A percentile compares a stretch with the other conserved stretches of the same genome.
phyloP scores from a whole-genome alignment of 1,140 invertebrate species.

The Arion vulgaris region DNA sequence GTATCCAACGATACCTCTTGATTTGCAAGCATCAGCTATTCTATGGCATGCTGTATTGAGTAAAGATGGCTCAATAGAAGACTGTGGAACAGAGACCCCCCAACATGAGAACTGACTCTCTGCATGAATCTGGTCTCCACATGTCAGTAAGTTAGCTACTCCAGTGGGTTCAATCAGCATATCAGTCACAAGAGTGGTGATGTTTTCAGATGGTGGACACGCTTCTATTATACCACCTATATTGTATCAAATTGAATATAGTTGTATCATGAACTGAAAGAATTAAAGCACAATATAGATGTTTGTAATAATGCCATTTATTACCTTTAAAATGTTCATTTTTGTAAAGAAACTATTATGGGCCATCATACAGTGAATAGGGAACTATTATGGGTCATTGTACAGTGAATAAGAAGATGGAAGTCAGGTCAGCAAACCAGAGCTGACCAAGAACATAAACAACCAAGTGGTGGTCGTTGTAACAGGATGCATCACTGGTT shows the following conservation, averaged over 20 bases:
- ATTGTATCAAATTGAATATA: not conserved
- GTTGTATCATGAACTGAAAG: too few relatives aligned
- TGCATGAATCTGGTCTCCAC: conserved; percentile 72
- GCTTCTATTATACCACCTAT: conserved; percentile 72
- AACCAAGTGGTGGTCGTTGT: too few relatives aligned
- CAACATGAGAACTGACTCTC: conserved; percentile 69
- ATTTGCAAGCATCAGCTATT: conserved; percentile 69
- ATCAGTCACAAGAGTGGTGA: conserved; percentile 68
- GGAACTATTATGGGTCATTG: too few relatives aligned
- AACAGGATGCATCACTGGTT: too few relatives aligned
- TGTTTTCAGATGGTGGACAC: conserved; percentile 70
- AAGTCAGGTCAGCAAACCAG: too few relatives aligned
- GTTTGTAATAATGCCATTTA: too few relatives aligned
- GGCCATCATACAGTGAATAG: too few relatives aligned
- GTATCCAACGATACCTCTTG: conserved; percentile 70
- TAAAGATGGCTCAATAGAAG: conserved; percentile 67
- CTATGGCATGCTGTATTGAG: conserved; percentile 65
- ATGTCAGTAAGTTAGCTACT: conserved; percentile 57
- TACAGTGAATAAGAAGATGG: too few relatives aligned
- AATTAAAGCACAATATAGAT: too few relatives aligned
- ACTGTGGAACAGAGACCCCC: conserved; percentile 72
- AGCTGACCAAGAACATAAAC: too few relatives aligned
- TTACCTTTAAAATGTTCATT: too few relatives aligned
- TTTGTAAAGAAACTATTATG: too few relatives aligned
- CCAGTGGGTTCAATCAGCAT: conserved; percentile 71